phyloP scores from a whole-genome alignment of 37 sponge, comb jelly and placozoan genomes.

The Ephydatia muelleri region DNA sequence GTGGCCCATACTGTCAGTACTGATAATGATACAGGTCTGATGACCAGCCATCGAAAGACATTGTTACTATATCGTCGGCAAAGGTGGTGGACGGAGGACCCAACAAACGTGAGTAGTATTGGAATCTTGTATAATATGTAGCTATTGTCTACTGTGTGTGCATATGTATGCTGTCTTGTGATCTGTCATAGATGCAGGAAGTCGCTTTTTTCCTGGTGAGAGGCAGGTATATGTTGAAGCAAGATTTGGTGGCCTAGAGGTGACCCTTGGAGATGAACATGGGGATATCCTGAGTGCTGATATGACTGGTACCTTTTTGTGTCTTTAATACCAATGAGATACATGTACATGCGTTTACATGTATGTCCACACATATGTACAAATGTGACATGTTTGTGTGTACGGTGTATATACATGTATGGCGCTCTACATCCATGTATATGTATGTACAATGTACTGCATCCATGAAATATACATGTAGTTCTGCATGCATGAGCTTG shows the following conservation, averaged over 20 bases:
- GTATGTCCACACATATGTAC: no score
- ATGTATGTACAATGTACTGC: no score
- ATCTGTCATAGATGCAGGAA: neutral
- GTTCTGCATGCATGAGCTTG: neutral
- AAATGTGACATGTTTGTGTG: no score
- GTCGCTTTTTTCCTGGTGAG: slow-evolving; percentile 5
- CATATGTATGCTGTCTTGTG: neutral
- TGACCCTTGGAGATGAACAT: slow-evolving; percentile 29
- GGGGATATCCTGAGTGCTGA: slow-evolving; percentile 32
- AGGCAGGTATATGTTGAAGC: slow-evolving; percentile 25
- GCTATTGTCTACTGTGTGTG: neutral
- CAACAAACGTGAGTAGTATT: neutral
- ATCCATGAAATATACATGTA: no score
- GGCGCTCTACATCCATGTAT: no score
- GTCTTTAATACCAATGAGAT: no score
- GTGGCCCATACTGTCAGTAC: neutral
- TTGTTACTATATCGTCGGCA: neutral
- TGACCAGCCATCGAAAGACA: neutral
- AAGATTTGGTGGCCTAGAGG: slow-evolving; percentile 39
- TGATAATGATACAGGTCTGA: neutral
- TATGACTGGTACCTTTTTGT: slow-evolving; percentile 17
- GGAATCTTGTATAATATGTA: neutral
- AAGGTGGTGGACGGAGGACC: neutral
- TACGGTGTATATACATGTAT: no score
- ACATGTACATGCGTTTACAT: neutral